phyloP scores from a whole-genome alignment of 1,140 invertebrate genomes.

The Drosophila burlai region DNA sequence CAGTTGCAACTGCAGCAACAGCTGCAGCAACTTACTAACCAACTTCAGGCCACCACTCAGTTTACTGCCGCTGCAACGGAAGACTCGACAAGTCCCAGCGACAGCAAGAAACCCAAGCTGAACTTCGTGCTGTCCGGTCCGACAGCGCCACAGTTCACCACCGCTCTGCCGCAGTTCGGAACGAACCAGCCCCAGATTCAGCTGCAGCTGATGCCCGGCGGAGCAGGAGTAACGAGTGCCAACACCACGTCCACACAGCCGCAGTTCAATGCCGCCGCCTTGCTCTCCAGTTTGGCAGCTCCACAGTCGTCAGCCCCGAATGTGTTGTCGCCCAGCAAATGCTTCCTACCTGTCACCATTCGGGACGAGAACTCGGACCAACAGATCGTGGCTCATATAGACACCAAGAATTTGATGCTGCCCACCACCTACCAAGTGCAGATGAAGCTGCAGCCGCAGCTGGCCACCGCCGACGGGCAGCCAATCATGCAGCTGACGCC shows the following conservation, averaged over 20 bases:
- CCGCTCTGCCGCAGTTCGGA: slow-evolving; percentile 19
- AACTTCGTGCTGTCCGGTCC: slow-evolving; percentile 80
- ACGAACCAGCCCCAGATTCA: slow-evolving; percentile 78
- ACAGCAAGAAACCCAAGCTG: slow-evolving; percentile 85
- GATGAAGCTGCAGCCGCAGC: slow-evolving; percentile 84
- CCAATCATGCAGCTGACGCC: slow-evolving; percentile 81
- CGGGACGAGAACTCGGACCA: slow-evolving; percentile 83
- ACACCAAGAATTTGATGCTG: slow-evolving; percentile 81
- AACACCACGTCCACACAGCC: slow-evolving; percentile 11
- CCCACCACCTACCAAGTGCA: slow-evolving; percentile 84
- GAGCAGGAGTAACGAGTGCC: slow-evolving; percentile 15
- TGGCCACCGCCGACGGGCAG: slow-evolving; percentile 80
- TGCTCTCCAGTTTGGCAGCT: slow-evolving; percentile 57
- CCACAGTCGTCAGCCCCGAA: slow-evolving; percentile 37
- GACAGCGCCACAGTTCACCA: slow-evolving; percentile 27
- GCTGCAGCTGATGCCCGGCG: slow-evolving; percentile 72
- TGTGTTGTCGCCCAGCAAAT: slow-evolving; percentile 81
- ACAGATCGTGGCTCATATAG: slow-evolving; percentile 84
- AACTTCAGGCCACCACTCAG: slow-evolving; percentile 59
- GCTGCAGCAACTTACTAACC: slow-evolving; percentile 65
- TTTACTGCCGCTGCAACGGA: slow-evolving; percentile 25
- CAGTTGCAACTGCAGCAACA: slow-evolving; percentile 68
- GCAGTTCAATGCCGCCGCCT: slow-evolving; percentile 65
- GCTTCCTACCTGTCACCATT: slow-evolving; percentile 81
- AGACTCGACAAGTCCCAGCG: slow-evolving; percentile 41